These are phyloP conservation scores for Orthosia incerta DNA, from an alignment of 2,888 invertebrate species.

Conservation along the genomic window DNA sequence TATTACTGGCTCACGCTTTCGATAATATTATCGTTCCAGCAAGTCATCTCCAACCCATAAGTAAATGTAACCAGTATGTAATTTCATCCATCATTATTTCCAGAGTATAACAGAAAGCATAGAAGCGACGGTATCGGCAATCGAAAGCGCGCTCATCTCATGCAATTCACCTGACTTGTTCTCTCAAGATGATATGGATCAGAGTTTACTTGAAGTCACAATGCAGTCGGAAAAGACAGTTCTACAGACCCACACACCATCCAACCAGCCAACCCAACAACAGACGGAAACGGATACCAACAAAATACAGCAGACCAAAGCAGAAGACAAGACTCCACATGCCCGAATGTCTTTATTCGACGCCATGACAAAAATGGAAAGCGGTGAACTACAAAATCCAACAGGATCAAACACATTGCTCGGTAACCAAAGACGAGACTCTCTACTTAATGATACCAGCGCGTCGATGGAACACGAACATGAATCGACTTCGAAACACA, in stretches of 20 bases:
- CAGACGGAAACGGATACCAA: background rate
- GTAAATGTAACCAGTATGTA: background rate
- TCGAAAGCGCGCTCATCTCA: conserved; percentile 46
- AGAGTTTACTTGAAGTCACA: conserved; percentile 67
- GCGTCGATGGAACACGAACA: conserved; percentile 62
- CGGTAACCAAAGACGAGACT: conserved; percentile 56
- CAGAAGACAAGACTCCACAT: conserved; percentile 12
- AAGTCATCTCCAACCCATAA: background rate
- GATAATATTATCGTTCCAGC: no score
- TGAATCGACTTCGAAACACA: conserved; percentile 75
- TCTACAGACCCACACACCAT: conserved; percentile 64
- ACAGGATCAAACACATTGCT: conserved; percentile 70
- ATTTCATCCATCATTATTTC: conserved; percentile 51
- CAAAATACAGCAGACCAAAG: background rate
- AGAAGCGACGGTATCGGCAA: conserved; percentile 40
- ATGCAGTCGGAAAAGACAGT: conserved; percentile 79
- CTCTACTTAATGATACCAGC: conserved; percentile 44
- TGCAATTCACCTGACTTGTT: conserved; percentile 80
- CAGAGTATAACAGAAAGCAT: conserved; percentile 70
- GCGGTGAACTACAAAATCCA: conserved; percentile 64
- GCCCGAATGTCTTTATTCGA: conserved; percentile 55
- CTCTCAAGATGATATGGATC: conserved; percentile 75
- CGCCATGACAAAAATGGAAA: conserved; percentile 56
- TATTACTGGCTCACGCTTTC: no score
- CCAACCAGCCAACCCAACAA: background rate